A percentile compares a stretch with the other conserved stretches of the same genome.
Evolutionary conservation across 2,888 invertebrate species (phyloP).

Genomic region (Rhorus exstirpatorius): DNA sequence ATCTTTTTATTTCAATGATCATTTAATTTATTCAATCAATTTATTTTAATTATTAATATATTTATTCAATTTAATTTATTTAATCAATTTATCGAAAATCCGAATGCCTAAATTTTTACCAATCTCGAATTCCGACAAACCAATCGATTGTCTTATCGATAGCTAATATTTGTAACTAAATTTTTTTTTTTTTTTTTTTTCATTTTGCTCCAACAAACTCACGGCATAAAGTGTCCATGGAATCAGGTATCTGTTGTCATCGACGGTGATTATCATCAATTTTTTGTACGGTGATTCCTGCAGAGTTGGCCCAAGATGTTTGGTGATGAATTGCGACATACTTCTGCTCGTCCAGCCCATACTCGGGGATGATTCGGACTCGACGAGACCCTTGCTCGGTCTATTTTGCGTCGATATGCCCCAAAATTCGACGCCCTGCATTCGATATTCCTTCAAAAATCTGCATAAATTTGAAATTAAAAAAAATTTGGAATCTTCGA

Average conservation of each 20-base stretch:
- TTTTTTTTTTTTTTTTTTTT: too few species aligned
- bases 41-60: not conserved
- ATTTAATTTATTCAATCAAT: too few species aligned
- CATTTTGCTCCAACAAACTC: too few species aligned
- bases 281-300: slow-evolving; percentile 30
- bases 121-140: too few species aligned
- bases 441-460: slow-evolving; percentile 91
- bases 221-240: slow-evolving; percentile 58
- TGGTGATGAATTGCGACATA: slow-evolving; percentile 53
- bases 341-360: slow-evolving; percentile 57
- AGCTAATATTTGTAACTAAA: too few species aligned
- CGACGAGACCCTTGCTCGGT: slow-evolving; percentile 90
- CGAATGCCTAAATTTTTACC: too few species aligned
- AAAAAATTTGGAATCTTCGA: not conserved
- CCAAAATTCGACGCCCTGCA: slow-evolving; percentile 90
- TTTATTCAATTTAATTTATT: not conserved
- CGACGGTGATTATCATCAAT: slow-evolving; percentile 57
- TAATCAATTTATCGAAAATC: not conserved
- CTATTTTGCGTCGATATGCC: slow-evolving; percentile 95
- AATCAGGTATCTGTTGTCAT: slow-evolving; percentile 50
- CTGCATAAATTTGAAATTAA: slow-evolving; percentile 10
- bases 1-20: too few species aligned
- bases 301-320: slow-evolving; percentile 48
- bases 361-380: slow-evolving; percentile 43
- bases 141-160: too few species aligned